These are phyloP conservation scores for Caenorhabditis brenneri DNA, from an alignment of 1,140 invertebrate species.

Conservation along the genomic window DNA sequence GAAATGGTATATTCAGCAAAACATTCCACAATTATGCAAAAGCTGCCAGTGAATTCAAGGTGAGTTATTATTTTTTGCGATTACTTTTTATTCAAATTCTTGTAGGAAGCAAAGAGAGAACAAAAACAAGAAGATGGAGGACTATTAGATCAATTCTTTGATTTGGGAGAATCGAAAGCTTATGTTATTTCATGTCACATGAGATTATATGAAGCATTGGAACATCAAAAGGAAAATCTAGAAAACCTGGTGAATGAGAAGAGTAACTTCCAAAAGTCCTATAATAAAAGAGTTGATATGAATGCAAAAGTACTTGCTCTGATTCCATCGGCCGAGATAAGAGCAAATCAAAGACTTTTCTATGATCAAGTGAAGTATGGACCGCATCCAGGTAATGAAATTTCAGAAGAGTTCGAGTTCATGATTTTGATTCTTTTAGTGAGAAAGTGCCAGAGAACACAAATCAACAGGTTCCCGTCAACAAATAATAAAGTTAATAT, in stretches of 20 bases:
- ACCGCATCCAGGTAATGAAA: slow-evolving; percentile 34
- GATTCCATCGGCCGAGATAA: background rate
- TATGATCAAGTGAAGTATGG: slow-evolving; percentile 47
- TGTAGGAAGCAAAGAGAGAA: background rate
- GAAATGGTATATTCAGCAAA: slow-evolving; percentile 11
- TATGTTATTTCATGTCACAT: background rate
- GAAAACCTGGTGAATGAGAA: slow-evolving; percentile 39
- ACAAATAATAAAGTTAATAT: slow-evolving; percentile 13
- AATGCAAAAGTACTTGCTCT: background rate
- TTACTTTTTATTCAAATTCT: background rate
- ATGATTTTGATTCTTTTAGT: background rate
- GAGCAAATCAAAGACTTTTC: background rate
- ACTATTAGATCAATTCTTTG: background rate
- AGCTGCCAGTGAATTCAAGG: slow-evolving; percentile 14
- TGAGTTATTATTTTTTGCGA: background rate
- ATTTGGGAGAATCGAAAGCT: slow-evolving; percentile 6
- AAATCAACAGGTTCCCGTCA: slow-evolving; percentile 36
- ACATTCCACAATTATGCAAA: slow-evolving; percentile 7
- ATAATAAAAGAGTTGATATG: background rate
- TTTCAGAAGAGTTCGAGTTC: background rate
- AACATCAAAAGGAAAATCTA: slow-evolving; percentile 22
- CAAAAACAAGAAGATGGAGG: slow-evolving; percentile 1
- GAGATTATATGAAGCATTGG: background rate
- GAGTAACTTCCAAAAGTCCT: slow-evolving; percentile 6
- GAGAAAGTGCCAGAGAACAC: slow-evolving; percentile 1